These are phyloP conservation scores for Cyprinodon variegatus DNA, from an alignment of 2,113 vertebrate genomes.

Conservation along the genomic window DNA sequence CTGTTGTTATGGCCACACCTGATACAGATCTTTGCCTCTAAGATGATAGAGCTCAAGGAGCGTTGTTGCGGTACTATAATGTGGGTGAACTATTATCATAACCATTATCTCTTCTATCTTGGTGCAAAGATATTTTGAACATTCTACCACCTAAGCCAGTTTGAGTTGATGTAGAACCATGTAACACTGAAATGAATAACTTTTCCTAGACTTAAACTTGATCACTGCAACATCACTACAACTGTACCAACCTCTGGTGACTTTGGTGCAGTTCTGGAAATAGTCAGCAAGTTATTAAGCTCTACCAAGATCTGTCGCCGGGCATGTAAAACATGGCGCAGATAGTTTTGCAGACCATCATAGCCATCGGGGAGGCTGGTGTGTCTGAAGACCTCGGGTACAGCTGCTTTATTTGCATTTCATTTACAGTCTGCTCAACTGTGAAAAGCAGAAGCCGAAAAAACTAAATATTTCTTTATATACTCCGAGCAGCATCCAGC, in stretches of 20 bases:
- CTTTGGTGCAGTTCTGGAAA: neutral
- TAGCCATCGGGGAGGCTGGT: neutral
- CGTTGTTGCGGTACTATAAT: no score
- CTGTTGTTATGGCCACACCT: no score
- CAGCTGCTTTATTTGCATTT: neutral
- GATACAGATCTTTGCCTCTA: no score
- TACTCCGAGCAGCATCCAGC: neutral
- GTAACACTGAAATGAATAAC: neutral
- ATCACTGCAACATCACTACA: neutral
- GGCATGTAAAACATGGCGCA: neutral
- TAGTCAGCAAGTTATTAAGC: neutral
- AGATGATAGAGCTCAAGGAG: no score
- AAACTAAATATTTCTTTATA: neutral
- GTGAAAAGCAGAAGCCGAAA: slow-evolving; percentile 6
- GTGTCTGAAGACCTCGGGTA: neutral
- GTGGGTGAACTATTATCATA: no score
- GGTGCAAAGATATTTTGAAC: no score
- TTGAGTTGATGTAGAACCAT: neutral
- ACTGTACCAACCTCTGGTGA: neutral
- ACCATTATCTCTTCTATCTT: no score
- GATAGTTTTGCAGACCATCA: neutral
- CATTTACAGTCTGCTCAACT: neutral
- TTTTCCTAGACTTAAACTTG: neutral
- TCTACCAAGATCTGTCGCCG: neutral
- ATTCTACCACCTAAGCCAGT: no score